Base-by-base conservation (phyloP, 2,113 vertebrate genomes). In the Microcebus griseorufus region DNA sequence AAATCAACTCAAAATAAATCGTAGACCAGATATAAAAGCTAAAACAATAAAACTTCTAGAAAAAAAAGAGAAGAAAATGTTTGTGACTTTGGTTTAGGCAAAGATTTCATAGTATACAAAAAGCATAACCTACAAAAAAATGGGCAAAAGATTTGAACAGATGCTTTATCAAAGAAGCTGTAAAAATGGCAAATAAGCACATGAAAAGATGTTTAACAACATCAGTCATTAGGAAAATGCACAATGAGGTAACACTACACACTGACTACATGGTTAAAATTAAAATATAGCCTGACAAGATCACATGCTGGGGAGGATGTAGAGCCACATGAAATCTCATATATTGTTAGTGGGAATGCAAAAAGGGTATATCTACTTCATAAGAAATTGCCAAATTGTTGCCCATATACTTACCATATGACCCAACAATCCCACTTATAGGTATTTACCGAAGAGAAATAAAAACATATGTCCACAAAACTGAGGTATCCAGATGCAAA, bases 361-460 rank as follows among this genome's bases (percentile, higher is more conserved):
- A 82, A 87, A 82, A 34, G 10, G 67, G 22, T 73, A 81, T 37
- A 67, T 32, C 13, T 4, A 62, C 42, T 93, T 89, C 45, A 27
- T 27, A 94, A 78, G 42, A 87, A 45, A 83, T 22, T 67, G 32
- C 45, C 58, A 65, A 10, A 79, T 5, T 70, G 29, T 90, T 82
- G 81, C 82, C 62, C 29, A 84, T 62, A 76, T 13, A 69, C 9
- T 65, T 88, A 79, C 9, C 37, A 37, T 45, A n/a, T 73, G 48
- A 92, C 62, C 53, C 34, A 37, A 48, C 29, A 80, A 80, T 45
- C 17, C 27, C 10, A 79, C 12, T 60, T 25, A 76, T 88, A 70
- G 81, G 45, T 78, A 92, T 76, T 83, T 83, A 78, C 13, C 23
- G 62, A 92, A 88, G n/a, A 94, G 18, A 83, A 83, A 95, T 48